These are phyloP conservation scores for Muntiacus muntjak DNA, from an alignment of 2,113 vertebrate genomes.

Conservation along the genomic window DNA sequence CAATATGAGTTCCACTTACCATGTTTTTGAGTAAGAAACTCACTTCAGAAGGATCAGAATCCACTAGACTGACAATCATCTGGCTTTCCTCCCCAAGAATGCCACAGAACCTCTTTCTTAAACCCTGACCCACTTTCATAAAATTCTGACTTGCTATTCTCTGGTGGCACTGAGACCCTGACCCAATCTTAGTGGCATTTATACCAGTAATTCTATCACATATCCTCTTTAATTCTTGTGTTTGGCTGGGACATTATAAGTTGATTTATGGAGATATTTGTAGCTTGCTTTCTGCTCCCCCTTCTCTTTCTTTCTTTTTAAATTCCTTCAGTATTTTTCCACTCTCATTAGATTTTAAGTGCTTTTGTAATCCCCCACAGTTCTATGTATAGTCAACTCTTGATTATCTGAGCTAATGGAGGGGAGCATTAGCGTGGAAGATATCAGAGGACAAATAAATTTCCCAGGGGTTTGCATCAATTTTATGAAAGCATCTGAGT, in stretches of 20 bases:
- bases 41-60: not conserved
- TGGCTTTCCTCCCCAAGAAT: not conserved
- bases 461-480: conserved; percentile 67
- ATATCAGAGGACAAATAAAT: conserved; percentile 73
- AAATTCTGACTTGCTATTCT: not conserved
- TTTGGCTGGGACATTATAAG: not conserved
- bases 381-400: conserved; percentile 68
- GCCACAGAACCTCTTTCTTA: not conserved
- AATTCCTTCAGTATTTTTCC: conserved; percentile 43
- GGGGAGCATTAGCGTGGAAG: conserved; percentile 65
- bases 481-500: conserved; percentile 65
- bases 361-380: conserved; percentile 47
- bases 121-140: not conserved
- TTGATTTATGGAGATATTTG: not conserved
- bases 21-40: not conserved
- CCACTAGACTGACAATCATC: not conserved
- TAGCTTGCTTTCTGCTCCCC: not conserved
- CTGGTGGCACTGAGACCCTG: not conserved
- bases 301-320: not conserved
- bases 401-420: conserved; percentile 75
- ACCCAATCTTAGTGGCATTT: not conserved
- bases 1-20: not conserved
- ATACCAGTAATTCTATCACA: not conserved
- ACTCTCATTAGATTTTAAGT: conserved; percentile 60
- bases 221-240: not conserved